These are phyloP conservation scores for Cyanoramphus novaezelandiae DNA, from an alignment of 2,113 vertebrate species.

Conservation along the genomic window DNA sequence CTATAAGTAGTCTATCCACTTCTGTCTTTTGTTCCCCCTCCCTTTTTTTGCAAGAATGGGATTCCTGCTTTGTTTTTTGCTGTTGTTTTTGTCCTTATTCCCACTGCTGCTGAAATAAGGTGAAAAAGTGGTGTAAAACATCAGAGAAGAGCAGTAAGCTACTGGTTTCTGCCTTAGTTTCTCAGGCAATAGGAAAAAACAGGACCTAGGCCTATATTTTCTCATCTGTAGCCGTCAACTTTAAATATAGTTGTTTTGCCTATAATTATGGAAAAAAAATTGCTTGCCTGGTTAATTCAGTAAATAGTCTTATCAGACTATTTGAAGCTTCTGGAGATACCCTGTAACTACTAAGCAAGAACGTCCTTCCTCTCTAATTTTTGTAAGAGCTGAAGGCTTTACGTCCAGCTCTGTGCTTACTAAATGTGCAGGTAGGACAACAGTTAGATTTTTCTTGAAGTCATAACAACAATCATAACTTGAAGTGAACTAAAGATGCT, in stretches of 20 bases:
- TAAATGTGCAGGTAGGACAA: background rate
- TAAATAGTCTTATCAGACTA: background rate
- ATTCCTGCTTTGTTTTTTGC: background rate
- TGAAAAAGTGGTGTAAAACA: background rate
- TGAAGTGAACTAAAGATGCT: background rate
- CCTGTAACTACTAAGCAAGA: background rate
- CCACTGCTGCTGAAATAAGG: background rate
- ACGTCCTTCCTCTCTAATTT: background rate
- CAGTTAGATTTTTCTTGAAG: background rate
- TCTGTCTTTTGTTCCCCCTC: background rate
- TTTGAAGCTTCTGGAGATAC: background rate
- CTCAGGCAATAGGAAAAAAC: background rate
- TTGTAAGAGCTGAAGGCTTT: background rate
- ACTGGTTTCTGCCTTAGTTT: background rate
- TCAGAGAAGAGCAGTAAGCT: background rate
- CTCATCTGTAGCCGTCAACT: background rate
- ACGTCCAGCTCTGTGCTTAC: background rate
- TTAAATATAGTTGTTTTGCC: background rate
- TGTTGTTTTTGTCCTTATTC: background rate
- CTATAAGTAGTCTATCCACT: slow-evolving; percentile 21
- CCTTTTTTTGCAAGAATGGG: background rate
- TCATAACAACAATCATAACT: background rate
- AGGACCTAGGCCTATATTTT: background rate
- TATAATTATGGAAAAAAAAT: background rate
- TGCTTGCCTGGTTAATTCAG: background rate